Evolutionary conservation across 2,113 vertebrate species (phyloP).

Genomic region (Jacana jacana): DNA sequence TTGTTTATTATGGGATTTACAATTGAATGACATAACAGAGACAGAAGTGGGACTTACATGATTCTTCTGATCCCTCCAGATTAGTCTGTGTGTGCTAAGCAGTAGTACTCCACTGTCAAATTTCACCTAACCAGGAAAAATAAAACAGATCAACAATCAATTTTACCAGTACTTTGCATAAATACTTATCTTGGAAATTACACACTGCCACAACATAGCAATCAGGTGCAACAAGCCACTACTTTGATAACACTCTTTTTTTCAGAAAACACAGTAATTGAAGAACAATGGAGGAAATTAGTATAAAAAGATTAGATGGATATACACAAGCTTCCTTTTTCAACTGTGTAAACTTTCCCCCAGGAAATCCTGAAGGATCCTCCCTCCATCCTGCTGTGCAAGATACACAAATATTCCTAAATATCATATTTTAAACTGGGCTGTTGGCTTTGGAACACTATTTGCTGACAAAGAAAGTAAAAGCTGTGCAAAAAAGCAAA

Average conservation of each 20-base stretch:
- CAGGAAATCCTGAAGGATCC: conserved; percentile 24
- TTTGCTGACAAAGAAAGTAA: not conserved
- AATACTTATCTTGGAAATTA: not conserved
- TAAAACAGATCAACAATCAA: not conserved
- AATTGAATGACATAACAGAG: not conserved
- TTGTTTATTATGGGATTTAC: not conserved
- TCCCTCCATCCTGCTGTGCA: not conserved
- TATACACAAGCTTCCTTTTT: conserved; percentile 21
- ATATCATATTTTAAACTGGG: not conserved
- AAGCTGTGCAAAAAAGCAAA: not conserved
- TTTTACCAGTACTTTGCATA: not conserved
- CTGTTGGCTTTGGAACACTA: not conserved
- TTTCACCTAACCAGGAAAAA: conserved; percentile 79
- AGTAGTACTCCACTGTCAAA: conserved; percentile 86
- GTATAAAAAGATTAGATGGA: not conserved
- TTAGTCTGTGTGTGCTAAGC: conserved; percentile 91
- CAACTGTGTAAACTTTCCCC: not conserved
- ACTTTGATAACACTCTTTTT: not conserved
- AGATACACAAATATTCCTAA: not conserved
- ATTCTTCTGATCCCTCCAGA: conserved; percentile 96
- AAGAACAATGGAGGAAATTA: not conserved
- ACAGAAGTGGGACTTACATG: conserved; percentile 78
- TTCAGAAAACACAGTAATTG: not conserved
- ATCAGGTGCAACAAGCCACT: not conserved
- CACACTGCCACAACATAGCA: not conserved